Conservation (phyloP, 2,797 vertebrate species). For the Carduelis carduelis region DNA sequence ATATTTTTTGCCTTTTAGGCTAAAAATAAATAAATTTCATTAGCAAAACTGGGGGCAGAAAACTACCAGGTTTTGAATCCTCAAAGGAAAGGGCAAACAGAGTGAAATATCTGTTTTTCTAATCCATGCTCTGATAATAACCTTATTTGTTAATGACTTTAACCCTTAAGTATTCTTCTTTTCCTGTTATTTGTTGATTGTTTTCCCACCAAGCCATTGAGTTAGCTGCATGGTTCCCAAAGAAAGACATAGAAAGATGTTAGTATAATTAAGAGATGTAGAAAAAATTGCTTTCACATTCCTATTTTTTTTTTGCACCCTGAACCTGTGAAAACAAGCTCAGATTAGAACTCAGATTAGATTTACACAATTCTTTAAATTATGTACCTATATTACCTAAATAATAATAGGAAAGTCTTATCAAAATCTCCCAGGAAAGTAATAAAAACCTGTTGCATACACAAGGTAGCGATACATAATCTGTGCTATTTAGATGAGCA, state of each 20-base stretch:
- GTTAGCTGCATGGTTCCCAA: background rate
- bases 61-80: background rate
- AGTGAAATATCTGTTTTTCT: background rate
- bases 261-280: background rate
- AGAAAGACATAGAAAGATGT: background rate
- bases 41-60: background rate
- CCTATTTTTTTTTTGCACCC: background rate
- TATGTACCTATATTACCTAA: background rate
- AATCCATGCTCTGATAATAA: background rate
- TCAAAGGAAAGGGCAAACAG: background rate
- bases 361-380: background rate
- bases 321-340: background rate
- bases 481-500: background rate
- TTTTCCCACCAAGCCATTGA: background rate
- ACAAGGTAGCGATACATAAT: background rate
- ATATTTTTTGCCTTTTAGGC: background rate
- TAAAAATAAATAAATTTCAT: background rate
- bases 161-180: background rate
- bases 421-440: background rate
- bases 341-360: background rate
- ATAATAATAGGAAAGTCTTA: background rate
- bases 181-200: background rate
- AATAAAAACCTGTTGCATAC: background rate
- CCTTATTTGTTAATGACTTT: background rate
- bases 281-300: background rate